Conservation (phyloP, 2,113 vertebrate genomes). For the Anarrhichthys ocellatus region DNA sequence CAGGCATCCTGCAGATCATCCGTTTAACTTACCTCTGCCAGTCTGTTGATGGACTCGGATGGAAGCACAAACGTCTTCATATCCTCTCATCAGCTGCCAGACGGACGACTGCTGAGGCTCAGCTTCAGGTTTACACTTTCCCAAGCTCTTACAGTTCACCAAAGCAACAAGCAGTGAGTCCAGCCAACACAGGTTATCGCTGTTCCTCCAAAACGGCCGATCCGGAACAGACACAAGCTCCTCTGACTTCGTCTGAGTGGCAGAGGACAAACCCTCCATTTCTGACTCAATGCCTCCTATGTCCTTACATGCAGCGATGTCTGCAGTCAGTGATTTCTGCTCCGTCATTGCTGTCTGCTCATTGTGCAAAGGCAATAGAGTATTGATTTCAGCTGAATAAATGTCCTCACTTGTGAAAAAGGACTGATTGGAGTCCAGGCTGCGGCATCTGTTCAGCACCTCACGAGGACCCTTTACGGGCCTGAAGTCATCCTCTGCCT, state of each 20-base stretch:
- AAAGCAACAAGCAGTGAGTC: conserved; percentile 89
- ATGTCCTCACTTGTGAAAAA: background rate
- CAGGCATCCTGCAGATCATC: background rate
- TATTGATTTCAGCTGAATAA: background rate
- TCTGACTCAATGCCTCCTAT: background rate
- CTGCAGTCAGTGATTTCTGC: background rate
- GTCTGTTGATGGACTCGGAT: conserved; percentile 73
- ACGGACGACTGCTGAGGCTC: conserved; percentile 74
- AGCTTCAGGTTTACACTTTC: conserved; percentile 43
- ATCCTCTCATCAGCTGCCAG: conserved; percentile 81
- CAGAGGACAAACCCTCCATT: background rate
- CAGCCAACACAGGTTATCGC: conserved; percentile 90
- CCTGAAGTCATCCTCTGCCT: background rate
- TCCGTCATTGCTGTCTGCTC: background rate
- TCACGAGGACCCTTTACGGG: conserved; percentile 6
- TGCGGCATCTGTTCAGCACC: background rate
- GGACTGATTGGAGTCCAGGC: conserved; percentile 1
- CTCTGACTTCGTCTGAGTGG: background rate
- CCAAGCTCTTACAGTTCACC: conserved; percentile 86
- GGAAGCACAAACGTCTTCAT: conserved; percentile 78
- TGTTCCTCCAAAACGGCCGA: conserved; percentile 89
- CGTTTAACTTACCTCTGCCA: conserved; percentile 62
- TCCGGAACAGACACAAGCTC: conserved; percentile 52
- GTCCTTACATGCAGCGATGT: background rate
- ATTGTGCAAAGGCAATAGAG: background rate